Evolutionary conservation across 1,140 invertebrate genomes (phyloP), one percentile per base, ranked within the genome.

Genomic region (Cecropterus lyciades): DNA sequence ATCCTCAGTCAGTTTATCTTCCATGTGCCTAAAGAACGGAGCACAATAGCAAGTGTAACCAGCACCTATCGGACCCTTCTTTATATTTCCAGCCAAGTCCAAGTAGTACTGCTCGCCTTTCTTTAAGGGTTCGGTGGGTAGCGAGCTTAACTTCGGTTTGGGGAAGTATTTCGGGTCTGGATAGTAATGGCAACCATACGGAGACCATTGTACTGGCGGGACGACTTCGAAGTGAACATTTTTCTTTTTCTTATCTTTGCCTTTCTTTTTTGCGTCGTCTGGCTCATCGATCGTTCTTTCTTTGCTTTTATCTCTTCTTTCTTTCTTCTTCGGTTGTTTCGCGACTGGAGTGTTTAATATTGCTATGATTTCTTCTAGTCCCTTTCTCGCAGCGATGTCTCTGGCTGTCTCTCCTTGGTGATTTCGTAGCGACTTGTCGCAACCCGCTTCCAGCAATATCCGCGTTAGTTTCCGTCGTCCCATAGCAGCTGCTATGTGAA

Each of bases 401-500:
- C 95, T 93, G 0, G 98, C 96, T 0, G 97, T 98, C 87, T 99
- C 98, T 14, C 94, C 94, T 94, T 99, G 98, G 90, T 98, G 98
- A 87, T 99, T 99, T 56, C 94, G 94, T 5, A 98, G 87, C 6
- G 92, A 92, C 70, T 95, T 94, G 74, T 98, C 95, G 75, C 97
- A 97, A 51, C 96, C 96, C 0, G 97, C 96, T 84, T 99, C 97
- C 9, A 99, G 91, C 0, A 99, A 92, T 70, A 99, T 98, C 79
- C 97, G 94, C 1, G 98, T 98, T 51, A 99, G 93, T 91, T 99
- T 99, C 37, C 98, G 93, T 42, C 98, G 93, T 13, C 97, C 97
- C 96, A 99, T 98, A 1, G 98, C 98, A 6, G 97, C 96, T 4
- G 98, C 95, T 71, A 99, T 99, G 85, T 99, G 98, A 14, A 99